Evolutionary conservation across 2,113 vertebrate species (phyloP), one percentile per base, ranked within the genome.

Genomic region (Furnarius figulus): DNA sequence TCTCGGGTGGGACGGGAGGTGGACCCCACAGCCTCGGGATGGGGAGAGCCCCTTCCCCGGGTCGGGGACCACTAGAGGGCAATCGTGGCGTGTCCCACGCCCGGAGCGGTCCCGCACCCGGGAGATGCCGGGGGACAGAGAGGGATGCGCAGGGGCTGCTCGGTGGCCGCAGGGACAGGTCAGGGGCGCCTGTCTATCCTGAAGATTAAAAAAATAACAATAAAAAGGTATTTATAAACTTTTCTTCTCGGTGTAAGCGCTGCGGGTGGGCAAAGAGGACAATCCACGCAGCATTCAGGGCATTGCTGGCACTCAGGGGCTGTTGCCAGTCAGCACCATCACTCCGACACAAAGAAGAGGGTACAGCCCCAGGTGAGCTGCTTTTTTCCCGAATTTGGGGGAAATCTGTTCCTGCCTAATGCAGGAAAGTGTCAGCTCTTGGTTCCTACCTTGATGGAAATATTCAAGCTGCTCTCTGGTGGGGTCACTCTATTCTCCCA

Each of bases 1-100:
- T 3, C 8, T 7, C 5, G 7, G 22, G 25, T 15, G 25, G 17
- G 31, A 4, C 3, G 20, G 47, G 42, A 72, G 24, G 10, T 2
- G 72, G 33, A 37, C 4, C 56, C 74, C 63, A 23, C 55, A 14
- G 24, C 39, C 87, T 79, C 28, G 24, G 53, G 27, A 3, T 33
- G 28, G 9, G 67, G 24, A 59, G 11, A 25, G 18, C 37, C 58
- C 66, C 44, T 33, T 39, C 1, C 40, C 75, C 24, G 21, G 46
- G 20, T 23, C 40, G 9, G 42, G 77, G 30, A 47, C 94, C 96
- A 9, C 95, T 95, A 97, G 96, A 93, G 94, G 96, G 96, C 96
- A 95, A 95, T 77, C 18, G 91, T 8, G 83, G 65, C 3, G 10
- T 97, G 93, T 93, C n/a, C 88, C 93, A 30, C 35, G 10, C 14